Conservation (phyloP, 1,140 invertebrate genomes). For the Brachionus asplanchnoidis region DNA sequence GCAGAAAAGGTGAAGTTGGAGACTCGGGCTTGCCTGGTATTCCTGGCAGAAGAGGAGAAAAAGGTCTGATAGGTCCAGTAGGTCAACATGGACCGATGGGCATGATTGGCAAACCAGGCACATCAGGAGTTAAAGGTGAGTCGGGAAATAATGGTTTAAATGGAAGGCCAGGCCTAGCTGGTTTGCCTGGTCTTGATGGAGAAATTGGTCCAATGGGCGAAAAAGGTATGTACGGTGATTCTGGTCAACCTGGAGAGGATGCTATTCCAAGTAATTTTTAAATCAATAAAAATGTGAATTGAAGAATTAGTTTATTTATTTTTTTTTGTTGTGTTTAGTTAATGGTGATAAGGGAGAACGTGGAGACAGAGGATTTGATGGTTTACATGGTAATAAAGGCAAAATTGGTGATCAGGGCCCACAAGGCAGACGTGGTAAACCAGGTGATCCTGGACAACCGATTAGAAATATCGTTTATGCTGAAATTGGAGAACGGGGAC, state of each 20-base stretch:
- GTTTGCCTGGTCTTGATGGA: not conserved
- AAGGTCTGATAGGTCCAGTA: conserved; percentile 29
- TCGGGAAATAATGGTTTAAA: conserved; percentile 7
- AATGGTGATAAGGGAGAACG: conserved; percentile 17
- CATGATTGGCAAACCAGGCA: not conserved
- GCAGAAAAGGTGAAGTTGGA: not conserved
- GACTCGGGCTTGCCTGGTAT: conserved; percentile 33
- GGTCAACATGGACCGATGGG: conserved; percentile 42
- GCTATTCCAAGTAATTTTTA: not conserved
- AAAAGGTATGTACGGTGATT: not conserved
- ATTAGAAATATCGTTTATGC: not conserved
- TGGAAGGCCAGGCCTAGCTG: not conserved
- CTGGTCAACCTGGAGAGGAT: not conserved
- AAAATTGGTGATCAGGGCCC: not conserved
- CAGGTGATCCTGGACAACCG: not conserved
- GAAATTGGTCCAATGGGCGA: not conserved
- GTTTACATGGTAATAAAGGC: not conserved
- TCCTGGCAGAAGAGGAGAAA: conserved; percentile 26
- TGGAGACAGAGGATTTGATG: conserved; percentile 25
- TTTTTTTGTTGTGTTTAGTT: not conserved
- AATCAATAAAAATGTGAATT: not conserved
- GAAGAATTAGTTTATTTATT: not conserved
- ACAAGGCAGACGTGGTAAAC: not conserved
- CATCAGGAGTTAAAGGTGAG: not conserved
- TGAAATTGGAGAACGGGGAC: not conserved